Evolutionary conservation across 2,113 vertebrate species (phyloP).

Genomic region (Ceyx margarethae): DNA sequence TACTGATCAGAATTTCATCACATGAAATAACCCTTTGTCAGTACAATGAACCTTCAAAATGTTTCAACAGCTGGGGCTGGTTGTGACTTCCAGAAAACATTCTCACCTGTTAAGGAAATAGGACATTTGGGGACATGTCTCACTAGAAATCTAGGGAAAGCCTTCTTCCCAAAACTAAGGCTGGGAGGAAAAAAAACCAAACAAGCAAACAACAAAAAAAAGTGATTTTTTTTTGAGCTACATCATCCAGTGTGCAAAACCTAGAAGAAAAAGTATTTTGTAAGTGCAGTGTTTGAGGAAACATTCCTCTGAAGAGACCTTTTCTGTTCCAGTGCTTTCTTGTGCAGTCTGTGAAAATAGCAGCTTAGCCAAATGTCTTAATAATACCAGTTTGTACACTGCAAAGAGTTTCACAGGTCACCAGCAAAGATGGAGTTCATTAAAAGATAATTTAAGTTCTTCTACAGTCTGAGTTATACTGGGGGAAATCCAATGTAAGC

Average conservation of each 20-base stretch:
- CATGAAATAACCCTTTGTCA: background rate
- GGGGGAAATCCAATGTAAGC: background rate
- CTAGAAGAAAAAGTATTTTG: background rate
- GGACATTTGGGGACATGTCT: background rate
- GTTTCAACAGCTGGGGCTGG: background rate
- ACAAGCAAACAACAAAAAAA: too few species aligned
- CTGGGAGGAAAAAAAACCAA: fast-evolving
- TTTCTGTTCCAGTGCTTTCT: background rate
- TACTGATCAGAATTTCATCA: background rate
- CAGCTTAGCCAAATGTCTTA: background rate
- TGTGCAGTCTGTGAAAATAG: background rate
- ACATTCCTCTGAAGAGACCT: background rate
- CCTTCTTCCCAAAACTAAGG: background rate
- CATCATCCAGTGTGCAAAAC: background rate
- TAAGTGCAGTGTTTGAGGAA: background rate
- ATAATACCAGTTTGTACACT: background rate
- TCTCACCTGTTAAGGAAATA: slow-evolving; percentile 18
- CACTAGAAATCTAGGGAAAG: background rate
- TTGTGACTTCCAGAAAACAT: background rate
- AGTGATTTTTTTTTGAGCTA: background rate
- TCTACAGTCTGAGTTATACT: background rate
- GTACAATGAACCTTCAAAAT: background rate
- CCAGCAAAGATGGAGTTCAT: background rate
- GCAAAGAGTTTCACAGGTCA: background rate
- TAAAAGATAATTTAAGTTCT: slow-evolving; percentile 3